A percentile compares a stretch with the other conserved stretches of the same genome.
phyloP scores from a whole-genome alignment of 2,888 invertebrate genomes.

The Apamea monoglypha region DNA sequence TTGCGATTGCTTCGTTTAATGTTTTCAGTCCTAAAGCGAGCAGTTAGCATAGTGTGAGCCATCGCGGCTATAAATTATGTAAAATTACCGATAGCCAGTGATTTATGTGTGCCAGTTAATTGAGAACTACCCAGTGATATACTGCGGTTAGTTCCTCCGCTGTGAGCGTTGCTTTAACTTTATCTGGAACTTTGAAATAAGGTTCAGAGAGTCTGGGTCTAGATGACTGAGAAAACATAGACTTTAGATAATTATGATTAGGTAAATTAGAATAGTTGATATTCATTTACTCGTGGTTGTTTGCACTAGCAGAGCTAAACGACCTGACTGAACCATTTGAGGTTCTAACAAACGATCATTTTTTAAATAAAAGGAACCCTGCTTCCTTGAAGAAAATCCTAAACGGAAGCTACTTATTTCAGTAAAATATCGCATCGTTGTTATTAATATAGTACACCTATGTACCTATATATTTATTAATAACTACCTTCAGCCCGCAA shows the following conservation, averaged over 20 bases:
- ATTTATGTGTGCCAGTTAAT: constrained; percentile 44
- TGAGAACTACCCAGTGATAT: constrained; percentile 27
- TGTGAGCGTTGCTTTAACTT: neutral
- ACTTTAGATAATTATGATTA: neutral
- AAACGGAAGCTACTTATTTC: neutral
- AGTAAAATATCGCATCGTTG: neutral
- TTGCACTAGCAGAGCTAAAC: neutral
- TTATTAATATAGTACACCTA: too few relatives aligned
- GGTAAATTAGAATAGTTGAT: too few relatives aligned
- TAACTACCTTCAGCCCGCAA: too few relatives aligned
- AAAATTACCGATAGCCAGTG: constrained; percentile 38
- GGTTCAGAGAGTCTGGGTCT: neutral
- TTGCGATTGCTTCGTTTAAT: constrained; percentile 1
- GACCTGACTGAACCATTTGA: neutral
- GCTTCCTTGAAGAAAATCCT: neutral
- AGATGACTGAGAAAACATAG: neutral
- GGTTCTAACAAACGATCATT: neutral
- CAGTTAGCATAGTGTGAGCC: constrained; percentile 22
- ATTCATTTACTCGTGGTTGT: neutral
- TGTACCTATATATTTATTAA: too few relatives aligned
- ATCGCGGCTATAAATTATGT: constrained; percentile 28
- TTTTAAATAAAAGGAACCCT: neutral
- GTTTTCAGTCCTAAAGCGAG: constrained; percentile 1
- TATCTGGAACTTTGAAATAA: neutral
- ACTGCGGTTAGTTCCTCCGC: neutral